phyloP scores from a whole-genome alignment of 2,113 vertebrate genomes.

The Butastur rufipennis region DNA sequence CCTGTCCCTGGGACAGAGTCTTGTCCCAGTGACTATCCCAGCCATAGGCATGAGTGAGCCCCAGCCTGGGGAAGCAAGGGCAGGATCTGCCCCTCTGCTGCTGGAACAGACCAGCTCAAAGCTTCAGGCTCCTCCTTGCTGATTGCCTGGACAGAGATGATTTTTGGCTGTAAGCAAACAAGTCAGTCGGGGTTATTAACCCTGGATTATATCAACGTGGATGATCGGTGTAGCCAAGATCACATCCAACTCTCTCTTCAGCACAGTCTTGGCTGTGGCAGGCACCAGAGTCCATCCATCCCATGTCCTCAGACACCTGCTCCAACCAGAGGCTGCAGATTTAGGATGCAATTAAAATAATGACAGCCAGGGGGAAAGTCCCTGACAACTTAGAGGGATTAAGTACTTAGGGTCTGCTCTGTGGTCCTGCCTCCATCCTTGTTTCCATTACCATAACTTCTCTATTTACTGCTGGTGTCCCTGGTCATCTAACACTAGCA shows the following conservation, averaged over 20 bases:
- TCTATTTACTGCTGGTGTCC: background rate
- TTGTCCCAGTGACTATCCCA: background rate
- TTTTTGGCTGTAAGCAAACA: background rate
- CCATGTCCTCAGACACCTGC: background rate
- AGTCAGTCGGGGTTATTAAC: background rate
- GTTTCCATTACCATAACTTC: background rate
- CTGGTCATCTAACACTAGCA: background rate
- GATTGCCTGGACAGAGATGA: background rate
- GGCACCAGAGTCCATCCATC: background rate
- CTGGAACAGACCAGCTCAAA: background rate
- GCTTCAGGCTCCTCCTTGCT: background rate
- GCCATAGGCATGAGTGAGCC: background rate
- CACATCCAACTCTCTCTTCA: background rate
- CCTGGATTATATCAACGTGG: background rate
- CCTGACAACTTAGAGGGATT: background rate
- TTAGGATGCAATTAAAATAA: constrained; percentile 6
- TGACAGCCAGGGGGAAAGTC: background rate
- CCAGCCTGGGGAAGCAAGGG: background rate
- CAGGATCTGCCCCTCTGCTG: background rate
- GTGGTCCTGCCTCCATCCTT: background rate
- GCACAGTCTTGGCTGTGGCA: background rate
- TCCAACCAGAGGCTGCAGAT: background rate
- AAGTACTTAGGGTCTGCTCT: background rate
- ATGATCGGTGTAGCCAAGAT: background rate
- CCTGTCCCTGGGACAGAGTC: background rate